Percentiles rank a stretch among this genome's conserved stretches.
phyloP scores from a whole-genome alignment of 2,113 vertebrate genomes.

The Peromyscus leucopus region DNA sequence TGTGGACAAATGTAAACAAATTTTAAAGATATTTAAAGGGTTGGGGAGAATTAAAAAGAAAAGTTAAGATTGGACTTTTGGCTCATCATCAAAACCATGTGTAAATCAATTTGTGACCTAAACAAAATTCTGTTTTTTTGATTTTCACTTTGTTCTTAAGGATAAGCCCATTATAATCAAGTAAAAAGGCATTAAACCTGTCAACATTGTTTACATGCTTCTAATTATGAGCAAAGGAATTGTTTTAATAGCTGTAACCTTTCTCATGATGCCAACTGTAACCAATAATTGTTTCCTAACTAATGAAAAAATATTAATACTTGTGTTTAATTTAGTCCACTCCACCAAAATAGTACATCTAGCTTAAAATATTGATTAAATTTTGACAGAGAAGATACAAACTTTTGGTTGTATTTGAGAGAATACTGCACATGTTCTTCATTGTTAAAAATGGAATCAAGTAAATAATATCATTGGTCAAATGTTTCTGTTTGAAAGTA shows the following conservation, averaged over 20 bases:
- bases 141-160: conserved; percentile 69
- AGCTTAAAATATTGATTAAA: neutral
- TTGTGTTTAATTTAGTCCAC: neutral
- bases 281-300: neutral
- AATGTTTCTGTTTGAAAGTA: neutral
- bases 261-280: conserved; percentile 52
- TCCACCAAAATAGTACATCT: neutral
- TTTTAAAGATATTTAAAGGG: neutral
- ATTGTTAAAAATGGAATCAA: neutral
- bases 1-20: neutral
- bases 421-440: neutral
- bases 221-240: conserved; percentile 61
- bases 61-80: neutral
- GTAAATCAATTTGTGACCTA: conserved; percentile 72
- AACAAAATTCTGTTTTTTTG: conserved; percentile 69
- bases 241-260: conserved; percentile 62
- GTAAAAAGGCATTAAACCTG: conserved; percentile 71
- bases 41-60: neutral
- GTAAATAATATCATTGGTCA: neutral
- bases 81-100: conserved; percentile 42
- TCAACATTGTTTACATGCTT: conserved; percentile 79
- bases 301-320: neutral
- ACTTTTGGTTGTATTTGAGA: neutral
- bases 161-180: conserved; percentile 76
- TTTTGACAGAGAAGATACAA: neutral